phyloP scores from a whole-genome alignment of 2,888 invertebrate species.

The Tetranychus truncatus region DNA sequence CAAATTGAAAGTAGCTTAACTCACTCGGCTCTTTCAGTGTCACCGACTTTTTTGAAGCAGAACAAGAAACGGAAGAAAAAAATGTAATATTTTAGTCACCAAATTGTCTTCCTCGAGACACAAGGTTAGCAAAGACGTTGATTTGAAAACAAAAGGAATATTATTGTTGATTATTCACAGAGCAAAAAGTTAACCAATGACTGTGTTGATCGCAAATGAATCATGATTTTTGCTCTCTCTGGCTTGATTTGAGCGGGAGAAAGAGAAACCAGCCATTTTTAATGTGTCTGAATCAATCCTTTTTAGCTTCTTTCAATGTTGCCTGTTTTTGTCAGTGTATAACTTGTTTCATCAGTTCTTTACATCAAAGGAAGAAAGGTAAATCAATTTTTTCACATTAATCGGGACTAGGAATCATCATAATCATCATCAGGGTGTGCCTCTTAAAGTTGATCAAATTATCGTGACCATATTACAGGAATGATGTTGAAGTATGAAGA shows the following conservation, averaged over 20 bases:
- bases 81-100: background rate
- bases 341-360: background rate
- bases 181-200: background rate
- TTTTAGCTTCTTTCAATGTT: background rate
- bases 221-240: background rate
- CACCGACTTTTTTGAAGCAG: background rate
- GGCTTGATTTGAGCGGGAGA: background rate
- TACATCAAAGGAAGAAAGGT: background rate
- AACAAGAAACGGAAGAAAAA: background rate
- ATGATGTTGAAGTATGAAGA: background rate
- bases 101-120: background rate
- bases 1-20: background rate
- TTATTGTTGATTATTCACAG: background rate
- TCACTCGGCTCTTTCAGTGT: background rate
- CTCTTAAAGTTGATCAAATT: background rate
- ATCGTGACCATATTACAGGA: background rate
- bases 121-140: background rate
- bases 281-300: too few species aligned
- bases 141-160: too few species aligned
- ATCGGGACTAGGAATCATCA: background rate
- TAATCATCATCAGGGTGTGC: background rate
- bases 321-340: background rate
- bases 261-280: too few species aligned
- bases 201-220: background rate
- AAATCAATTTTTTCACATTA: slow-evolving; percentile 1